Base-by-base conservation (phyloP, 2,113 vertebrate species). In the Eptesicus fuscus region DNA sequence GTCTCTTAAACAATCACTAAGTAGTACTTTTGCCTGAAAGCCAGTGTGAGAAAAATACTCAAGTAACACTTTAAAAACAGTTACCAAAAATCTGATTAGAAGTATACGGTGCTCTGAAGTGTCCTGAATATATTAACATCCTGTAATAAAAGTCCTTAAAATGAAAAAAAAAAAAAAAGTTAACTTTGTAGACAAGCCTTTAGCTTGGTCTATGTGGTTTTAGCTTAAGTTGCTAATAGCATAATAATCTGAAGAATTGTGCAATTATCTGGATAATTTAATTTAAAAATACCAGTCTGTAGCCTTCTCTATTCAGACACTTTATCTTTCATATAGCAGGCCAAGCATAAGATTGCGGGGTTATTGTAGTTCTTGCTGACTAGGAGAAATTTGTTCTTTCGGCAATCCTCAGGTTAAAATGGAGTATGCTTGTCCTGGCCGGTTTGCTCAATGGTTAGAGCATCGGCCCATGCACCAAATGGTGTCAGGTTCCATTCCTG, bases 1-100 rank as follows among this genome's bases (percentile, higher is more conserved):
- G 99, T 99, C 76, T 99, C 99, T 97, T 99, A 98, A 98, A 98
- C 83, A 92, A 88, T 96, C 96, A 85, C 84, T 95, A 88, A 93
- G 59, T 90, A 88, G 47, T 93, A 92, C 93, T 96, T 97, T 97
- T 32, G 61, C 95, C 97, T 97, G 97, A 97, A 98, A 98, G 89
- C 83, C 93, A 96, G 90, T 96, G 94, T 98, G 96, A 94, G 97
- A 97, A 97, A 98, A 97, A 94, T 92, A 96, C 65, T 97, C 95
- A 89, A 96, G 97, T 96, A 97, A 98, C 96, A 95, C 95, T 97
- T 97, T 96, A 96, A 98, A 97, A 96, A 89, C 88, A 97, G 97
- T 97, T 98, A 97, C 73, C 92, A 96, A 88, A 95, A 92, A 93
- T 69, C 84, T 83, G 83, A 96, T 98, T 96, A 97, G 97, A 98